phyloP scores from a whole-genome alignment of 1,140 invertebrate species.

The Drosophila erecta region DNA sequence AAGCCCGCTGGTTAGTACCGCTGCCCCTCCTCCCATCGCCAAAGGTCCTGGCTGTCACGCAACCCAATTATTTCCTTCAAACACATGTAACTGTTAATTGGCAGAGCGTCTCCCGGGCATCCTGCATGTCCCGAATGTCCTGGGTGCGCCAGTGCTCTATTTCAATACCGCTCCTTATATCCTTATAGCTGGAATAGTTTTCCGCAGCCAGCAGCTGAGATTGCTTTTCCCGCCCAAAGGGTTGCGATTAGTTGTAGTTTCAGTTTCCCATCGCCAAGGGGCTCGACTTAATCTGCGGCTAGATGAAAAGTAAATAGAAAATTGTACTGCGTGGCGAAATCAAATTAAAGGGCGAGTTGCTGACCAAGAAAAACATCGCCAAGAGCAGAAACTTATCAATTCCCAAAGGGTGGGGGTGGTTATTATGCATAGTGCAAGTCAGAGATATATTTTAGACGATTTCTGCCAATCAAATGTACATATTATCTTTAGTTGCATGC shows the following conservation, averaged over 20 bases:
- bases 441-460: neutral
- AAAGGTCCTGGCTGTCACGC: slow-evolving; percentile 62
- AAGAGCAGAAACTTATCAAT: slow-evolving; percentile 1
- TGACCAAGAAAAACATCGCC: neutral
- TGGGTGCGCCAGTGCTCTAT: slow-evolving; percentile 57
- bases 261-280: slow-evolving; percentile 1
- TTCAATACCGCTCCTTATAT: slow-evolving; percentile 2
- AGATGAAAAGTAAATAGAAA: slow-evolving; percentile 43
- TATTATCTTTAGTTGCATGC: neutral
- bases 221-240: slow-evolving; percentile 61
- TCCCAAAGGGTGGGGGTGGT: neutral
- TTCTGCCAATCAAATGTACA: too few relatives aligned
- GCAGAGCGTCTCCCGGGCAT: slow-evolving; percentile 73
- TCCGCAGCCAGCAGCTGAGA: slow-evolving; percentile 51
- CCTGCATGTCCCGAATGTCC: slow-evolving; percentile 31
- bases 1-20: slow-evolving; percentile 12
- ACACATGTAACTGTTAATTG: slow-evolving; percentile 82
- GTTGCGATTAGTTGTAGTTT: slow-evolving; percentile 41
- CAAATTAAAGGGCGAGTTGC: slow-evolving; percentile 21
- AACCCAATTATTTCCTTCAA: slow-evolving; percentile 80
- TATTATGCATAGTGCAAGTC: neutral
- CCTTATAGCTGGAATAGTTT: slow-evolving; percentile 40
- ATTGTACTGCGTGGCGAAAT: neutral
- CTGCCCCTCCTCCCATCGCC: neutral
- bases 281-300: slow-evolving; percentile 15